phyloP scores from a whole-genome alignment of 2,888 invertebrate genomes.

The Coelinius sp. region DNA sequence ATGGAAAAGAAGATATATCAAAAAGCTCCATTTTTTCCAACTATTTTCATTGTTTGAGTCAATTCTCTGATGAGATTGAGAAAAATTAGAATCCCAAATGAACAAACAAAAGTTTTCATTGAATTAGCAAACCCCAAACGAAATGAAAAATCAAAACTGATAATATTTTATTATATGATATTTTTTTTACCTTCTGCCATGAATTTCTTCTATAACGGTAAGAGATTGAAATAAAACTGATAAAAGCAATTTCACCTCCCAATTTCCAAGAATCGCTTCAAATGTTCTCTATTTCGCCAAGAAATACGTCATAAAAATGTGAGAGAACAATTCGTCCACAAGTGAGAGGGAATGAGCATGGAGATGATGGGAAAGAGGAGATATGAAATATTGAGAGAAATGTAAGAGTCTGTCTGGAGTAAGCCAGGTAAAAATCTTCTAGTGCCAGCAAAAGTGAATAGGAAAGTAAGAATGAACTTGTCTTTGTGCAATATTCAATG shows the following conservation, averaged over 20 bases:
- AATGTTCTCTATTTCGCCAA: background rate
- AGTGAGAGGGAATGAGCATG: background rate
- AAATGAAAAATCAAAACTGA: background rate
- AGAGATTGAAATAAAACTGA: background rate
- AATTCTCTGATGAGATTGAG: too few relatives aligned
- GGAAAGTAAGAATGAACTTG: conserved; percentile 7
- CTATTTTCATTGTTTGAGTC: too few relatives aligned
- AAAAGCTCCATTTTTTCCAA: too few relatives aligned
- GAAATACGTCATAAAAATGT: conserved; percentile 1
- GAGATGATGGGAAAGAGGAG: background rate
- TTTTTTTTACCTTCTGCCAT: background rate
- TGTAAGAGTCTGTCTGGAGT: background rate
- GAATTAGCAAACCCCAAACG: background rate
- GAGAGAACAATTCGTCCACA: background rate
- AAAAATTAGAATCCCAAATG: too few relatives aligned
- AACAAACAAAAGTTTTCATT: background rate
- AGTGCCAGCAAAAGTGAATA: background rate
- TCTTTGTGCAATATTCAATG: conserved; percentile 14
- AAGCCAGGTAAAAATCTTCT: background rate
- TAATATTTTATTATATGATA: too few relatives aligned
- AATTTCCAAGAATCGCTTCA: background rate
- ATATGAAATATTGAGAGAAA: conserved; percentile 8
- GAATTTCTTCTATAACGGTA: background rate
- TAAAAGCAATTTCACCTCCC: background rate
- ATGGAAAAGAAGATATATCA: too few relatives aligned